Percentiles rank a stretch among this genome's conserved stretches.
These are phyloP conservation scores for Metopolophium dirhodum DNA, from an alignment of 1,140 invertebrate species.

Conservation along the genomic window DNA sequence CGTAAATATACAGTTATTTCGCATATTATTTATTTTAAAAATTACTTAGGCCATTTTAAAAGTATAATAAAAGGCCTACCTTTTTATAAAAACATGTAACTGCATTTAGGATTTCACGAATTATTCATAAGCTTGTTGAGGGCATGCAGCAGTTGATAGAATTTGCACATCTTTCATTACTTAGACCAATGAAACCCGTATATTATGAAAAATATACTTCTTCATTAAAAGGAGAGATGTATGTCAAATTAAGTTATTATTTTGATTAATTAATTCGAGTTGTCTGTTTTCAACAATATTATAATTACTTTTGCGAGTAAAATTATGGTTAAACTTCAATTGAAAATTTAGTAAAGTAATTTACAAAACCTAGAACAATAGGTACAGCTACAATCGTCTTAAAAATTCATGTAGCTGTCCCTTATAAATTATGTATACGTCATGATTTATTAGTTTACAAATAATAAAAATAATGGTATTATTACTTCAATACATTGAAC, in stretches of 20 bases:
- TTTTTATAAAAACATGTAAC: constrained; percentile 12
- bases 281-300: constrained; percentile 38
- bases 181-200: background rate
- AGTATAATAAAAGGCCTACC: background rate
- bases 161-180: constrained; percentile 1
- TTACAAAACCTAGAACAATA: constrained; percentile 41
- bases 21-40: constrained; percentile 1
- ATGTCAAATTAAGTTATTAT: background rate
- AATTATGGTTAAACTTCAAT: constrained; percentile 34
- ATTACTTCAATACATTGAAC: background rate
- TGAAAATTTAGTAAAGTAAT: constrained; percentile 30
- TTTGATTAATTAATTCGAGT: constrained; percentile 23
- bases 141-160: background rate
- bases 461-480: constrained; percentile 18
- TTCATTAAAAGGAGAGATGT: background rate
- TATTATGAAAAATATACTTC: background rate
- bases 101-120: background rate
- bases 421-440: constrained; percentile 20
- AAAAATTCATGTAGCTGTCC: background rate
- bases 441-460: constrained; percentile 32
- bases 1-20: background rate
- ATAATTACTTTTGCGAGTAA: constrained; percentile 22
- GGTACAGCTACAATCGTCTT: background rate
- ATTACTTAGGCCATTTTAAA: background rate
- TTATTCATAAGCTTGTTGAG: background rate